phyloP scores from a whole-genome alignment of 1,140 invertebrate species.

The Brachionus sp. region DNA sequence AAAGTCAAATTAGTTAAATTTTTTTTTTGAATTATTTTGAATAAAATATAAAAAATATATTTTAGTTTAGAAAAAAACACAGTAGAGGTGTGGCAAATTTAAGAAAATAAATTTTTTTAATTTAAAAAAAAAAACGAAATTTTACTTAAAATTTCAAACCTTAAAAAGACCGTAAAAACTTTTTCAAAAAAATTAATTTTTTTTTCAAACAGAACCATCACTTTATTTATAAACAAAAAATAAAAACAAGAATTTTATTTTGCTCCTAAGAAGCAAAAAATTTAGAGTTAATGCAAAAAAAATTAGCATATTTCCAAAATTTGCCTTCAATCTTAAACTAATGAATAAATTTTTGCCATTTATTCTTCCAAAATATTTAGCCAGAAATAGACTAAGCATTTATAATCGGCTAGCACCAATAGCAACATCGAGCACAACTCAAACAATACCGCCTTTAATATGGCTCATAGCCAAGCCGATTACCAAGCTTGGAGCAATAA shows the following conservation, averaged over 20 bases:
- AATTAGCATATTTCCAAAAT: not conserved
- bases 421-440: not conserved
- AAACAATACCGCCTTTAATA: slow-evolving; percentile 21
- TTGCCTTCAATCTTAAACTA: not conserved
- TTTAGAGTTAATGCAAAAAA: not conserved
- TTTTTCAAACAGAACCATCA: too few relatives aligned
- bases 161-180: too few relatives aligned
- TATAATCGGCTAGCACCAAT: not conserved
- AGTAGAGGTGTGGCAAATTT: too few relatives aligned
- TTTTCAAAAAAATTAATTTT: too few relatives aligned
- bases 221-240: not conserved
- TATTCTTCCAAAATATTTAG: not conserved
- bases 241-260: not conserved
- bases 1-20: too few relatives aligned
- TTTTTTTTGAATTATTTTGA: too few relatives aligned
- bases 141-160: too few relatives aligned
- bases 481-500: slow-evolving; percentile 33
- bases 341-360: not conserved
- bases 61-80: too few relatives aligned
- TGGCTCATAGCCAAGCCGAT: slow-evolving; percentile 41
- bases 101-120: too few relatives aligned
- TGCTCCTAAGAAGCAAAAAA: not conserved
- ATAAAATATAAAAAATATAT: too few relatives aligned
- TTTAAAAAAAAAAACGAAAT: too few relatives aligned
- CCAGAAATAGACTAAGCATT: not conserved